Evolutionary conservation across 2,113 vertebrate species (phyloP), one percentile per base, ranked within the genome.

Genomic region (Butorides virescens): DNA sequence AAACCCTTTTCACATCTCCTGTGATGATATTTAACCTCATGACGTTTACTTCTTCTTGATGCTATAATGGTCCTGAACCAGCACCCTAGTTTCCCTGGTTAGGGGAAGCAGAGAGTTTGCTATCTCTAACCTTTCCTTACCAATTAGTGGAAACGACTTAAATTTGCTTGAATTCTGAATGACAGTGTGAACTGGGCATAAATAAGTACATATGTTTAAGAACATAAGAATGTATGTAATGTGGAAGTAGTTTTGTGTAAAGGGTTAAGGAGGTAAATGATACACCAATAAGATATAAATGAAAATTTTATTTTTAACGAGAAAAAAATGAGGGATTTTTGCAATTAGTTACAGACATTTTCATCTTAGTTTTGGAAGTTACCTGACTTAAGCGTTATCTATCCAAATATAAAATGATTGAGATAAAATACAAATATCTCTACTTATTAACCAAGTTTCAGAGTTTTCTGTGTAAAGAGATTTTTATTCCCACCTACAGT

Each of bases 121-220:
- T 36, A 0, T 20, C 22, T n/a, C 11, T 36, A 3, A 30, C 1
- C 5, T 37, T 53, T 76, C 13, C 15, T 42, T 82, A 46, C 5
- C 23, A 34, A 49, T 21, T 46, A 5, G 3, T 36, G 23, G 13
- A 68, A 80, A 34, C 1, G 1, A 4, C 13, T n/a, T 15, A 3
- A 3, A 6, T 27, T 29, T 1, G 0, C 5, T 7, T 30, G 22
- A 84, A 55, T 58, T 58, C 18, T 68, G 18, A 84, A 23, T 13
- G 34, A 9, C 0, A 0, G 2, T 53, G 10, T 34, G 52, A 74
- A 34, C 5, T 39, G 10, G 7, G 5, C 2, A 1, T 7, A 10
- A 15, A 5, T 44, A n/a, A 46, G 26, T 46, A 32, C 62, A 32
- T 9, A 30, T 26, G 16, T 42, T 56, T 52, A 56, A 8, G 37